These are phyloP conservation scores for Ectemnius lituratus DNA, from an alignment of 2,888 invertebrate species.

Conservation along the genomic window DNA sequence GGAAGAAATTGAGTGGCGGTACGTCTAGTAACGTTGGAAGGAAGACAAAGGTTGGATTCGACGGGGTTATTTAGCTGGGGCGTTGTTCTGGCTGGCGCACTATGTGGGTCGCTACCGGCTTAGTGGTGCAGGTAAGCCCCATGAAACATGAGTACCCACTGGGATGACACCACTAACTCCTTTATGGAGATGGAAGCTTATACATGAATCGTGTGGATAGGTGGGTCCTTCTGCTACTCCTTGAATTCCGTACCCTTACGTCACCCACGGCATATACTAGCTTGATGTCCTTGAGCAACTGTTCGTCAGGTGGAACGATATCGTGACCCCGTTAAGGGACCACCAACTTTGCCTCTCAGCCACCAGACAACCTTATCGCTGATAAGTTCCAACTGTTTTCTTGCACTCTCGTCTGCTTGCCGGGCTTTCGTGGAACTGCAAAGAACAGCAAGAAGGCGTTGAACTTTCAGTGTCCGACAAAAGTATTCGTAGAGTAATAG, in stretches of 20 bases:
- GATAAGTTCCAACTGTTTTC: too few species aligned
- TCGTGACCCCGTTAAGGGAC: too few species aligned
- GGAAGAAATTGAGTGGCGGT: too few species aligned
- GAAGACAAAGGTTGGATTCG: constrained; percentile 48
- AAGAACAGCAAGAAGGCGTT: too few species aligned
- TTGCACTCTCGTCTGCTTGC: not conserved
- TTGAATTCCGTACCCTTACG: constrained; percentile 31
- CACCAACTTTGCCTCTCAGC: too few species aligned
- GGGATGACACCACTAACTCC: constrained; percentile 71
- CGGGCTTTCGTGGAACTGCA: not conserved
- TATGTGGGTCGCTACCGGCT: constrained; percentile 72
- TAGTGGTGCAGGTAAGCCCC: constrained; percentile 69
- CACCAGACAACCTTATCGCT: too few species aligned
- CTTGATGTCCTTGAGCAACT: constrained; percentile 51
- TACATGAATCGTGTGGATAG: constrained; percentile 71
- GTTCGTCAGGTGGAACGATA: constrained; percentile 40
- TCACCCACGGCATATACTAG: constrained; percentile 16
- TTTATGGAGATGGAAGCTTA: constrained; percentile 75
- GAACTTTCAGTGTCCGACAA: too few species aligned
- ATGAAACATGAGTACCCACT: constrained; percentile 72
- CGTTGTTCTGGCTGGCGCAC: constrained; percentile 70
- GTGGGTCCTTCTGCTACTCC: constrained; percentile 45
- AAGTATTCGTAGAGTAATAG: too few species aligned
- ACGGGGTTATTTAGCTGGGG: constrained; percentile 67
- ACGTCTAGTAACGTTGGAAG: too few species aligned